A percentile compares a stretch with the other conserved stretches of the same genome.
Evolutionary conservation across 2,888 invertebrate genomes (phyloP).

Genomic region (Aethes cnicana): DNA sequence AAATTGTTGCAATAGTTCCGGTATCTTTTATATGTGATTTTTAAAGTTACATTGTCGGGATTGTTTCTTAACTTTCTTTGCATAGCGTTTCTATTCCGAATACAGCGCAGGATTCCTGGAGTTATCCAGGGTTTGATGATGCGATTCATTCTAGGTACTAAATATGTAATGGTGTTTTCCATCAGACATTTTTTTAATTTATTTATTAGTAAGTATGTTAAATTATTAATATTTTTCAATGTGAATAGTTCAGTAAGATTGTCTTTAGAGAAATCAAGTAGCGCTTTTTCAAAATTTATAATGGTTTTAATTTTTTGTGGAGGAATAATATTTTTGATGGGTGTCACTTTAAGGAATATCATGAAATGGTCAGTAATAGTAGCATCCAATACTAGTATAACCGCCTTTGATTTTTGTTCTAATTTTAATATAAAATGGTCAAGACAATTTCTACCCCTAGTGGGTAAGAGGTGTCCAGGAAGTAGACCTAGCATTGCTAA

Average conservation of each 20-base stretch:
- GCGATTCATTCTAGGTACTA: neutral
- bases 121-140: neutral
- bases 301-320: neutral
- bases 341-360: neutral
- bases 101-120: no score
- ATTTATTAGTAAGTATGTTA: neutral
- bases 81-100: neutral
- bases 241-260: neutral
- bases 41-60: neutral
- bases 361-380: conserved; percentile 2
- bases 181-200: neutral
- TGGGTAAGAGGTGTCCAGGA: neutral
- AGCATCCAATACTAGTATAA: neutral
- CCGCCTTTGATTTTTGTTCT: neutral
- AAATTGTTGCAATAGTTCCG: conserved; percentile 10
- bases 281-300: neutral
- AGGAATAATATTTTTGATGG: neutral
- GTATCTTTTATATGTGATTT: conserved; percentile 6
- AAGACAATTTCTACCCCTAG: conserved; percentile 12
- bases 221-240: neutral
- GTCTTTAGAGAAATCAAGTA: neutral
- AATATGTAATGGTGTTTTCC: neutral
- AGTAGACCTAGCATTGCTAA: neutral
- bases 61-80: neutral
- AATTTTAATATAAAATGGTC: conserved; percentile 6